A percentile compares a stretch with the other conserved stretches of the same genome.
Conservation (phyloP, 2,797 vertebrate genomes). For the Gambelia wislizenii region DNA sequence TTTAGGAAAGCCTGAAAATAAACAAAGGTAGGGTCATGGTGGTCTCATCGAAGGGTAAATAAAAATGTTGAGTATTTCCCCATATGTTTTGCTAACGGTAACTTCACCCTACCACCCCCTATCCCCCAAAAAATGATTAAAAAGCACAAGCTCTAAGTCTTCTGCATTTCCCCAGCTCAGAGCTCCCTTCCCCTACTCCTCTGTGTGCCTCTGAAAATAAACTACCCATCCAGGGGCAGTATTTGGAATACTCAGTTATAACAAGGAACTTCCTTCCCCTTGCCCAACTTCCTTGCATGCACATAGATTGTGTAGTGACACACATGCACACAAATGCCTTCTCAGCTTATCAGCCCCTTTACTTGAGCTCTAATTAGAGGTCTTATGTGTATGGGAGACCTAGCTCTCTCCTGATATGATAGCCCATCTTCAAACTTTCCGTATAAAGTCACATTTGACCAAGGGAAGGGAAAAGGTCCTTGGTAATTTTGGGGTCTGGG, state of each 20-base stretch:
- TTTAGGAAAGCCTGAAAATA: no score
- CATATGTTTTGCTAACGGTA: background rate
- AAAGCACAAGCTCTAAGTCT: background rate
- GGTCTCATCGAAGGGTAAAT: background rate
- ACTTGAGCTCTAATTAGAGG: background rate
- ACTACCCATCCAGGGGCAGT: no score
- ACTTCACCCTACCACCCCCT: no score
- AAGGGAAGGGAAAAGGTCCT: no score
- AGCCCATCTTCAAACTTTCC: background rate
- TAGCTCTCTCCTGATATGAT: no score
- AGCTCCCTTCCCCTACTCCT: background rate
- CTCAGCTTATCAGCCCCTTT: background rate
- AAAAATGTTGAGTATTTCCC: background rate
- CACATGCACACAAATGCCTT: background rate
- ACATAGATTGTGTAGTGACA: background rate
- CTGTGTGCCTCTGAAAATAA: background rate
- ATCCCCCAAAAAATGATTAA: background rate
- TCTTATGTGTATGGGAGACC: background rate
- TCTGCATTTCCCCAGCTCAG: background rate
- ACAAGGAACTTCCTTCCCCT: background rate
- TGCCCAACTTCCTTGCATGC: constrained; percentile 17
- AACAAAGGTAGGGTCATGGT: no score
- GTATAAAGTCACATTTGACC: no score
- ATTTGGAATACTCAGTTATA: background rate
- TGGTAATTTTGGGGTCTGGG: no score